Conservation (phyloP, 2,113 vertebrate genomes). For the Muntiacus muntjak region DNA sequence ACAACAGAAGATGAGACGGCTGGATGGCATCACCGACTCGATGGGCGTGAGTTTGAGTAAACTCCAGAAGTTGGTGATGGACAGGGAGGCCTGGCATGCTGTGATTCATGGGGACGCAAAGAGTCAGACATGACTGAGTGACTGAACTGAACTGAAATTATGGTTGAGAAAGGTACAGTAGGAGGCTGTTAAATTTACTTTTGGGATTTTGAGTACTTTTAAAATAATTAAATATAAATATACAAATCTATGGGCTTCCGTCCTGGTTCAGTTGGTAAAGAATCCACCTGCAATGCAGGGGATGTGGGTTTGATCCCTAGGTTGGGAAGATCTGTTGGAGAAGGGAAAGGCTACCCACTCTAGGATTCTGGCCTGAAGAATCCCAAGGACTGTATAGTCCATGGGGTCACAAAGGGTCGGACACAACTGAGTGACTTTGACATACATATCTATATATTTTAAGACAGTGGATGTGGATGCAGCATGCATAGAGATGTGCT, state of each 20-base stretch:
- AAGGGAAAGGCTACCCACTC: neutral
- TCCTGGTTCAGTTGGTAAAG: neutral
- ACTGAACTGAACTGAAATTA: neutral
- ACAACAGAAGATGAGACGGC: no score
- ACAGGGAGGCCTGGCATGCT: no score
- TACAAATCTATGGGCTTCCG: accelerated
- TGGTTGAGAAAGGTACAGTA: neutral
- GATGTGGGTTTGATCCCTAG: neutral
- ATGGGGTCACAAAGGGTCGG: neutral
- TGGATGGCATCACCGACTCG: no score
- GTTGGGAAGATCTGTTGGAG: neutral
- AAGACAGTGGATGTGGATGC: neutral
- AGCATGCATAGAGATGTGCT: neutral
- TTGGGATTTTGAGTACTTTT: neutral
- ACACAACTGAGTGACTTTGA: neutral
- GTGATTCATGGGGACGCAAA: no score
- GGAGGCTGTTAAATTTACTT: neutral
- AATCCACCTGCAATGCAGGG: neutral
- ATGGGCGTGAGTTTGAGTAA: no score
- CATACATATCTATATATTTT: neutral
- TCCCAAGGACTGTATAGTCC: neutral
- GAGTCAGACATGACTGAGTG: no score
- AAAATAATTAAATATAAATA: neutral
- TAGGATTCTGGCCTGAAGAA: neutral
- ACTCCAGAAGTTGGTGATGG: no score